Conservation (phyloP, 2,888 invertebrate species). For the Cephus spinipes region DNA sequence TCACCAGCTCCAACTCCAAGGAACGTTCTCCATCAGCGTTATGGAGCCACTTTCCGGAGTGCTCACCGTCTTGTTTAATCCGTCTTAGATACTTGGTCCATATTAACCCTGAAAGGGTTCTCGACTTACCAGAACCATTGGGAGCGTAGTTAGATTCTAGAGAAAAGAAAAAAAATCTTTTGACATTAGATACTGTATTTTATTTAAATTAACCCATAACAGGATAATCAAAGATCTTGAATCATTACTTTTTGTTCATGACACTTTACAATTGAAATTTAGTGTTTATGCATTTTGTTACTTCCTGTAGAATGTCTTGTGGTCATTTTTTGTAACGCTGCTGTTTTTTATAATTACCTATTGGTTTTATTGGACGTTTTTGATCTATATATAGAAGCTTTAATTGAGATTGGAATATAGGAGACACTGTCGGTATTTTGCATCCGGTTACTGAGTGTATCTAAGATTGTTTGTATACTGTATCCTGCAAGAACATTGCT, state of each 20-base stretch:
- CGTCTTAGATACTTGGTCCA: neutral
- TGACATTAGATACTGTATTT: neutral
- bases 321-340: neutral
- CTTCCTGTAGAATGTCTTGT: neutral
- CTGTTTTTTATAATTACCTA: neutral
- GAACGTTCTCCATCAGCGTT: neutral
- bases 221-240: neutral
- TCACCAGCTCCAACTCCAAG: constrained; percentile 20
- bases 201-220: neutral
- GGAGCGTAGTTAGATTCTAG: neutral
- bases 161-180: neutral
- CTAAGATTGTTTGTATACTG: neutral
- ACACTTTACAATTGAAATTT: neutral
- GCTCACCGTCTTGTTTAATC: neutral
- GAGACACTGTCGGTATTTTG: neutral
- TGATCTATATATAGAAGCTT: neutral
- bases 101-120: constrained; percentile 7
- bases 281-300: neutral
- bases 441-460: neutral
- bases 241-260: neutral
- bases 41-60: neutral
- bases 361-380: neutral
- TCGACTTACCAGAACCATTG: neutral
- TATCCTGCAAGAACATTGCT: constrained; percentile 13
- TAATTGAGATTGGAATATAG: neutral